Evolutionary conservation across 2,888 invertebrate genomes (phyloP).

Genomic region (Dolomedes plantarius): DNA sequence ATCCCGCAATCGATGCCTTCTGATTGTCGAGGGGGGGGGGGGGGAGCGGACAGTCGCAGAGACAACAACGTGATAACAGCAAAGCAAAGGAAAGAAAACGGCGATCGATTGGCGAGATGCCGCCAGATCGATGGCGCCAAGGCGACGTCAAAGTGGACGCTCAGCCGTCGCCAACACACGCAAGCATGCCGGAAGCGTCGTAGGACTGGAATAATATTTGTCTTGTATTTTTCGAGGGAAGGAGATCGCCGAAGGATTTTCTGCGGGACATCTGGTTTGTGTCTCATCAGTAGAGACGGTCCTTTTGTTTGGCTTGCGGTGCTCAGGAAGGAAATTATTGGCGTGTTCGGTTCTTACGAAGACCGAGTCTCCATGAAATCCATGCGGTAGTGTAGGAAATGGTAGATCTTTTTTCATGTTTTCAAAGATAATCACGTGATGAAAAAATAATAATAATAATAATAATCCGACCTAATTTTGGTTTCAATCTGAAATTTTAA

Average conservation of each 20-base stretch:
- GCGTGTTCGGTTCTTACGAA: no score
- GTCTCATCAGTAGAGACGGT: no score
- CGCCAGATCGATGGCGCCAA: slow-evolving; percentile 63
- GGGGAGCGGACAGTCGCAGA: not conserved
- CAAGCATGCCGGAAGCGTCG: not conserved
- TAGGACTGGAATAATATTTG: slow-evolving; percentile 1
- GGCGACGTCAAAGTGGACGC: not conserved
- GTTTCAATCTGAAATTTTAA: no score
- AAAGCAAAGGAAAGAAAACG: not conserved
- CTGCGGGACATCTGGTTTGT: not conserved
- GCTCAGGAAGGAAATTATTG: no score
- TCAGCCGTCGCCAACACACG: not conserved
- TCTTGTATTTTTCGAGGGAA: not conserved
- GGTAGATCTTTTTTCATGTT: no score
- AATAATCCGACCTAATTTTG: no score
- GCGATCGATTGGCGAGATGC: slow-evolving; percentile 58
- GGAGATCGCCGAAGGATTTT: not conserved
- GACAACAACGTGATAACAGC: not conserved
- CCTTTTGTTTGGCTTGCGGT: no score
- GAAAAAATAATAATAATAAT: no score
- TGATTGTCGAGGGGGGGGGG: not conserved
- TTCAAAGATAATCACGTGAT: no score
- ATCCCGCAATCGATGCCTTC: not conserved
- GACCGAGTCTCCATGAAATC: no score
- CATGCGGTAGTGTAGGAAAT: no score